These are phyloP conservation scores for Pristionchus pacificus DNA, from an alignment of 1,140 invertebrate genomes.

Conservation along the genomic window DNA sequence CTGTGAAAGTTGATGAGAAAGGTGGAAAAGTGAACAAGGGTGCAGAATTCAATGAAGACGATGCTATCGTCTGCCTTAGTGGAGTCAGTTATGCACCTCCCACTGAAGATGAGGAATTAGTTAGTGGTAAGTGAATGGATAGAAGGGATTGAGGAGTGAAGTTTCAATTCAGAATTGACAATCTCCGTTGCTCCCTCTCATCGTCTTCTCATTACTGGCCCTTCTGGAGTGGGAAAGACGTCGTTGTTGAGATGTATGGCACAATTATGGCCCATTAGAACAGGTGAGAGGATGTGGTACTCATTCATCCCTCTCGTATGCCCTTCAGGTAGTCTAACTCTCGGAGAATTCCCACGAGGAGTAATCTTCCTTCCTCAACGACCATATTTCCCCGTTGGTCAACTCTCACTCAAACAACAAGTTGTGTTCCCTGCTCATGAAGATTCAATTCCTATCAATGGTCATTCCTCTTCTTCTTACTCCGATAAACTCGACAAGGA, in stretches of 20 bases:
- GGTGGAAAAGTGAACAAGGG: too few species aligned
- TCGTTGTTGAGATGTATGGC: constrained; percentile 64
- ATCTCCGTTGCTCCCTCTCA: too few species aligned
- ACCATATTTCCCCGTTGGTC: constrained; percentile 64
- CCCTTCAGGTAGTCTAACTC: neutral
- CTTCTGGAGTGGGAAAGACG: constrained; percentile 67
- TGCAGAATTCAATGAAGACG: too few species aligned
- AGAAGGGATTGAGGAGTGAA: too few species aligned
- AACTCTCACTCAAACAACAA: constrained; percentile 61
- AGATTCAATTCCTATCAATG: neutral
- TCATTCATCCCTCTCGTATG: too few species aligned
- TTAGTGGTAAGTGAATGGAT: neutral
- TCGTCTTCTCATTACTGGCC: constrained; percentile 65
- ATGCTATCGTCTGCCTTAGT: too few species aligned
- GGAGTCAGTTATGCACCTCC: neutral
- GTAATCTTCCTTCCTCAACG: constrained; percentile 65
- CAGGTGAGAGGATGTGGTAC: too few species aligned
- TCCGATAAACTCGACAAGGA: too few species aligned
- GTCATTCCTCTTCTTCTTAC: too few species aligned
- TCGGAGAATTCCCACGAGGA: constrained; percentile 18
- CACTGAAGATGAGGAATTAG: neutral
- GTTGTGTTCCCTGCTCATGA: constrained; percentile 50
- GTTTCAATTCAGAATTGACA: too few species aligned
- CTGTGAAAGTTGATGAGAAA: too few species aligned
- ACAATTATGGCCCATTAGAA: constrained; percentile 63